Evolutionary conservation across 2,888 invertebrate species (phyloP).

Genomic region (Agrotis puta): DNA sequence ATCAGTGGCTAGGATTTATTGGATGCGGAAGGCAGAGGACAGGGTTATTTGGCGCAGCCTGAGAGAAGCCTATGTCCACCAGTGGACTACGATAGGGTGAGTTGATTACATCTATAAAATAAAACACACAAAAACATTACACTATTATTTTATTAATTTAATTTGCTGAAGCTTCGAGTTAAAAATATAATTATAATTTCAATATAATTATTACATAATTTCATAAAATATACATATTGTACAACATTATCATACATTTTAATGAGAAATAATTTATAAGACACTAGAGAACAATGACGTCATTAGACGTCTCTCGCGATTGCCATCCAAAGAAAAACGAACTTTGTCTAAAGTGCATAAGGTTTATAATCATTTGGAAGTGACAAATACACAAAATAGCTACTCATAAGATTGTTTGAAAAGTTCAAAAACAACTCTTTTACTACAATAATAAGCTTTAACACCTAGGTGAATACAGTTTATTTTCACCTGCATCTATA

Average conservation of each 20-base stretch:
- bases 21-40: too few relatives aligned
- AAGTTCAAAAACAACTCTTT: background rate
- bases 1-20: too few relatives aligned
- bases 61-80: too few relatives aligned
- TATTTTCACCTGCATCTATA: background rate
- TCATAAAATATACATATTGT: slow-evolving; percentile 74
- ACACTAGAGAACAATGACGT: slow-evolving; percentile 62
- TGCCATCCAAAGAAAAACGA: slow-evolving; percentile 56
- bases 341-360: slow-evolving; percentile 7
- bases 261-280: slow-evolving; percentile 58
- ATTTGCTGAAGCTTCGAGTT: slow-evolving; percentile 67
- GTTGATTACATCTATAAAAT: too few relatives aligned
- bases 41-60: too few relatives aligned
- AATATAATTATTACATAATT: slow-evolving; percentile 65
- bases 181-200: slow-evolving; percentile 64
- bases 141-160: slow-evolving; percentile 62
- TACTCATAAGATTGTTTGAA: slow-evolving; percentile 9
- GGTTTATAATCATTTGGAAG: slow-evolving; percentile 16
- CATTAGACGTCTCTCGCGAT: slow-evolving; percentile 40
- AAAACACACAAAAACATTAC: slow-evolving; percentile 49
- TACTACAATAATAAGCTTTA: background rate
- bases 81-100: too few relatives aligned
- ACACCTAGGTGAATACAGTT: background rate
- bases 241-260: slow-evolving; percentile 65
- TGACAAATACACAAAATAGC: slow-evolving; percentile 11